Percentiles rank a stretch among this genome's conserved stretches.
Evolutionary conservation across 2,797 vertebrate species (phyloP).

Genomic region (Sparus aurata): DNA sequence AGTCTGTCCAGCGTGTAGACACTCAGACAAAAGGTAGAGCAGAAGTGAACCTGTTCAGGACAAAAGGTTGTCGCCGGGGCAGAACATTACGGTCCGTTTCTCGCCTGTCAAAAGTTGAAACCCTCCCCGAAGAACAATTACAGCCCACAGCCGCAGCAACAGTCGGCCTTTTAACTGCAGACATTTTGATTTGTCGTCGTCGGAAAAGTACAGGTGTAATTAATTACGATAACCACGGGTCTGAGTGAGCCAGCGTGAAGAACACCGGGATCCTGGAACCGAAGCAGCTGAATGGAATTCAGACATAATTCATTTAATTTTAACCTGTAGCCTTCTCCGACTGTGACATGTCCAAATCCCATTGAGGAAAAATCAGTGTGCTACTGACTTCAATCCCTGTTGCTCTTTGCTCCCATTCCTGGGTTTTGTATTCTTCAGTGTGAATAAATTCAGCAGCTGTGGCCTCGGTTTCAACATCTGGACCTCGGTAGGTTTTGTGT

Average conservation of each 20-base stretch:
- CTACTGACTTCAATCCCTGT: neutral
- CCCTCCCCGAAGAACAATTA: neutral
- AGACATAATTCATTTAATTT: neutral
- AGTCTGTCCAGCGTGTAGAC: neutral
- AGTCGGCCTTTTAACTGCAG: neutral
- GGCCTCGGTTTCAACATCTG: neutral
- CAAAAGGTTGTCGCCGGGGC: neutral
- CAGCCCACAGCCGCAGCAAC: no score
- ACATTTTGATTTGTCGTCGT: neutral
- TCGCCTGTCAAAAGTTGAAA: neutral
- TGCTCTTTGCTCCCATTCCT: neutral
- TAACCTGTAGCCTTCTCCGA: neutral
- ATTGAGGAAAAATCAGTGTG: neutral
- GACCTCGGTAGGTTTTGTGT: neutral
- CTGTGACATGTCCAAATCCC: neutral
- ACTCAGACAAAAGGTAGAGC: neutral
- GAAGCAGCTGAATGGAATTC: neutral
- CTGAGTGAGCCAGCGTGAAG: neutral
- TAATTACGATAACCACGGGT: neutral
- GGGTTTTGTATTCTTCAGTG: neutral
- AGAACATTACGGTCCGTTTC: neutral
- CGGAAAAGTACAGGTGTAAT: constrained; percentile 1
- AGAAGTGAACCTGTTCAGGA: neutral
- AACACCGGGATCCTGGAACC: neutral
- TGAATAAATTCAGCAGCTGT: neutral